Evolutionary conservation across 1,140 invertebrate genomes (phyloP).

Genomic region (Pseudomyrmex concolor): DNA sequence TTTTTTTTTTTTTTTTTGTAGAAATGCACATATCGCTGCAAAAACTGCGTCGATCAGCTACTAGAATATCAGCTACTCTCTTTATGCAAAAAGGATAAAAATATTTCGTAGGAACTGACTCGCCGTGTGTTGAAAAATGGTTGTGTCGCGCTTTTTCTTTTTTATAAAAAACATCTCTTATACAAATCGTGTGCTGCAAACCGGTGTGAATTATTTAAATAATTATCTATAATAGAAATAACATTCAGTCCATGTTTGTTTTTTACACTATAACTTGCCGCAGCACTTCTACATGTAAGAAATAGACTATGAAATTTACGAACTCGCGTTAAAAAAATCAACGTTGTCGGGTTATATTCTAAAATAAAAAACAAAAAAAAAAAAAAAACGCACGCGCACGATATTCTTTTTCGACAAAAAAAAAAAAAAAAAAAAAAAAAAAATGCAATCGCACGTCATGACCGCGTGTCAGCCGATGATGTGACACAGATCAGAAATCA

Average conservation of each 20-base stretch:
- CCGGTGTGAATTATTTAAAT: slow-evolving; percentile 72
- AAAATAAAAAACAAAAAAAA: slow-evolving; percentile 60
- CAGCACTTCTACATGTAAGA: slow-evolving; percentile 66
- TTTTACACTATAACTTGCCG: slow-evolving; percentile 71
- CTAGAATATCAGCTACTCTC: slow-evolving; percentile 35
- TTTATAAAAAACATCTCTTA: slow-evolving; percentile 76
- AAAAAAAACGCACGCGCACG: slow-evolving; percentile 38
- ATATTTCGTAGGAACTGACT: slow-evolving; percentile 77
- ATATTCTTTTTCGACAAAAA: slow-evolving; percentile 29
- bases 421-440: slow-evolving; percentile 36
- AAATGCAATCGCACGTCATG: slow-evolving; percentile 26
- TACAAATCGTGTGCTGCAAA: slow-evolving; percentile 75
- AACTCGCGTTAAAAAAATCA: slow-evolving; percentile 72
- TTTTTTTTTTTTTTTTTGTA: slow-evolving; percentile 10
- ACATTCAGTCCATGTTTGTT: slow-evolving; percentile 71
- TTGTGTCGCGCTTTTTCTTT: slow-evolving; percentile 8
- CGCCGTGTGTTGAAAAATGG: slow-evolving; percentile 59
- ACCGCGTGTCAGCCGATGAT: slow-evolving; percentile 63
- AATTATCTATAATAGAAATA: slow-evolving; percentile 77
- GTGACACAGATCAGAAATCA: slow-evolving; percentile 69
- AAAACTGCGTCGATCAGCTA: slow-evolving; percentile 34
- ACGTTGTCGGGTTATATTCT: slow-evolving; percentile 70
- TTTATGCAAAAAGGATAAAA: slow-evolving; percentile 71
- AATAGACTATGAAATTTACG: slow-evolving; percentile 79
- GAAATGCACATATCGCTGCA: slow-evolving; percentile 28